A percentile compares a stretch with the other conserved stretches of the same genome.
Conservation (phyloP, 1,140 invertebrate genomes). For the Vanessa tameamea region DNA sequence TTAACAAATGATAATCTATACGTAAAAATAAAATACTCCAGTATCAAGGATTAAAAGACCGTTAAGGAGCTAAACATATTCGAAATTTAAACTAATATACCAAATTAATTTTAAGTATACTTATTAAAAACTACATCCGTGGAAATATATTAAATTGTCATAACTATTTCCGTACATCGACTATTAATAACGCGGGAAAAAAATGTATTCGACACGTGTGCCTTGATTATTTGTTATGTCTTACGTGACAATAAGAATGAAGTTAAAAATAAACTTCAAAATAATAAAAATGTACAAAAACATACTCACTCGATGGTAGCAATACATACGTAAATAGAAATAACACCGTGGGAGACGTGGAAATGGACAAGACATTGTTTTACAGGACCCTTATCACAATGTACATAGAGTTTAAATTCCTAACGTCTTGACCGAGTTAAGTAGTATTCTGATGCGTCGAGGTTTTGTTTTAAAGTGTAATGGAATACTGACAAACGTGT, state of each 20-base stretch:
- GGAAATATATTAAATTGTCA: no score
- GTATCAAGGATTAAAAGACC: no score
- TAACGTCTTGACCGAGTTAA: neutral
- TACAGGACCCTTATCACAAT: constrained; percentile 1
- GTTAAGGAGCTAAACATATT: no score
- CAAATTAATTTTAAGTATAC: no score
- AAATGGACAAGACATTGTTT: constrained; percentile 10
- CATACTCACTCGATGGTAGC: constrained; percentile 25
- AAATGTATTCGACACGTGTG: neutral
- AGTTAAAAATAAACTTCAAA: constrained; percentile 11
- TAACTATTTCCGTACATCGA: neutral
- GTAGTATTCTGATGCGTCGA: constrained; percentile 37
- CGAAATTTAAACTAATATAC: no score
- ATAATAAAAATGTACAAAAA: constrained; percentile 33
- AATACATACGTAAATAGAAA: constrained; percentile 53
- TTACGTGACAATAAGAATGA: neutral
- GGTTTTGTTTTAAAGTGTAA: constrained; percentile 60
- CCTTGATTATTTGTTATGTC: neutral
- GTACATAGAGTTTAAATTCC: constrained; percentile 3
- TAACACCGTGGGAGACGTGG: constrained; percentile 50
- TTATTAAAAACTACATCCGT: no score
- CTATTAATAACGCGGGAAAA: neutral
- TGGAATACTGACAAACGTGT: constrained; percentile 61
- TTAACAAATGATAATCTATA: no score
- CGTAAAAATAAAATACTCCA: no score